These are phyloP conservation scores for Taxidea taxus DNA, from an alignment of 2,113 vertebrate species.

Conservation along the genomic window DNA sequence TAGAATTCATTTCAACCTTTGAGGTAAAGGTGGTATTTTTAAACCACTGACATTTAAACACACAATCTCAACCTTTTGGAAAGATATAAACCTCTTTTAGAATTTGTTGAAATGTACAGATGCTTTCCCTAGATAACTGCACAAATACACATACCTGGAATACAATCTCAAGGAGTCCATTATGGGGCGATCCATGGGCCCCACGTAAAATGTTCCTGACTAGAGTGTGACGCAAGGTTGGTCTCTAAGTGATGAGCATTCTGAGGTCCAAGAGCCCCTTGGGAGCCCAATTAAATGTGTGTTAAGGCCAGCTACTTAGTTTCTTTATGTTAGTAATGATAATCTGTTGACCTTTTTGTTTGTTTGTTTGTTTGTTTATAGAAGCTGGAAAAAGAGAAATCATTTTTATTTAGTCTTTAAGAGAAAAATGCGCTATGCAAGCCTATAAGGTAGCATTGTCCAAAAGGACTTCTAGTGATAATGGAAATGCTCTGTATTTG, in stretches of 20 bases:
- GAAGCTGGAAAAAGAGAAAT: not conserved
- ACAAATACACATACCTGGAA: not conserved
- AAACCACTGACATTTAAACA: constrained; percentile 49
- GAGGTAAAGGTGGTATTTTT: not conserved
- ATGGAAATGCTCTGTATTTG: not conserved
- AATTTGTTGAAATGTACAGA: not conserved
- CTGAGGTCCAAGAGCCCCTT: not conserved
- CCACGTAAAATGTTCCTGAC: not conserved
- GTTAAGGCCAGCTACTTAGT: not conserved
- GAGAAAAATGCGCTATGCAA: not conserved
- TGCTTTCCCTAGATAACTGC: not conserved
- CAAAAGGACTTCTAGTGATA: not conserved
- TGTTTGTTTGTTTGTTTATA: not conserved
- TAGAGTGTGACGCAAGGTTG: not conserved
- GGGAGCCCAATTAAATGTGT: not conserved
- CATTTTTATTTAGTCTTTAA: not conserved
- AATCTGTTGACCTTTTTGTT: not conserved
- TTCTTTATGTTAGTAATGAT: not conserved
- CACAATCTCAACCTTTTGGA: not conserved
- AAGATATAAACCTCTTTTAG: not conserved
- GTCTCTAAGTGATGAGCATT: not conserved
- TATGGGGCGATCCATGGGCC: not conserved
- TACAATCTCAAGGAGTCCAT: not conserved
- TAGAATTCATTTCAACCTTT: constrained; percentile 35
- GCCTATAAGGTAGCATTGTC: not conserved